Base-by-base conservation (phyloP, 1,140 invertebrate species). In the Dreissena polymorpha region DNA sequence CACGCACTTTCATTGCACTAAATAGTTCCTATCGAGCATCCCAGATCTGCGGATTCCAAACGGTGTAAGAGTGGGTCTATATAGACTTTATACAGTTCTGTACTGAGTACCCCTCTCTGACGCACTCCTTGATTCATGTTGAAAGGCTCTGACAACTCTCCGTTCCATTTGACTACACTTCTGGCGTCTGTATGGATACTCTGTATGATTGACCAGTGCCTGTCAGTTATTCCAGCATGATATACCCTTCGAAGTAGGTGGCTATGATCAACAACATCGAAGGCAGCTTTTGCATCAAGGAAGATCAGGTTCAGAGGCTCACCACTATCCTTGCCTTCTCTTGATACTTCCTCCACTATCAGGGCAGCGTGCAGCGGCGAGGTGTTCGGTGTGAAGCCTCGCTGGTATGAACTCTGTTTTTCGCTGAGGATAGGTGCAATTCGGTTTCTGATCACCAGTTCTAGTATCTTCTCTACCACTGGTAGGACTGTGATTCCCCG, bases 401-500 rank as follows among this genome's bases (percentile, higher is more conserved):
- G 55, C 50, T 83, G 65, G 10, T 67, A 21, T 3, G 7, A 10
- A 51, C 60, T 50, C 12, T 82, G 55, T 12, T 50, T 50, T 53
- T 7, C 5, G 23, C 8, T 25, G 14, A 73, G 18, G 10, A 3
- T n/a, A 3, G 50, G 51, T 39, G 21, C 13, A 23, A 74, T 74
- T 12, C 51, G 55, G 13, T n/a, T n/a, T 10, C 53, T 21, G n/a
- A 80, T 57, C 14, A 71, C 51, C 18, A 23, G 7, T 63, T 80
- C 68, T 5, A 80, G 16, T 10, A 80, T 14, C 8, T 21, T 63
- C 69, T 81, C 8, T 39, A 39, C 8, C 2, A 73, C 18, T 10
- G 55, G 55, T 2, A 29, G 53, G 16, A 81, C 71, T 12, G 70
- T 65, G 6, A 81, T 81, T 18, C 78, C 75, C 68, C 76, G 68